Evolutionary conservation across 2,888 invertebrate species (phyloP).

Genomic region (Mantis religiosa): DNA sequence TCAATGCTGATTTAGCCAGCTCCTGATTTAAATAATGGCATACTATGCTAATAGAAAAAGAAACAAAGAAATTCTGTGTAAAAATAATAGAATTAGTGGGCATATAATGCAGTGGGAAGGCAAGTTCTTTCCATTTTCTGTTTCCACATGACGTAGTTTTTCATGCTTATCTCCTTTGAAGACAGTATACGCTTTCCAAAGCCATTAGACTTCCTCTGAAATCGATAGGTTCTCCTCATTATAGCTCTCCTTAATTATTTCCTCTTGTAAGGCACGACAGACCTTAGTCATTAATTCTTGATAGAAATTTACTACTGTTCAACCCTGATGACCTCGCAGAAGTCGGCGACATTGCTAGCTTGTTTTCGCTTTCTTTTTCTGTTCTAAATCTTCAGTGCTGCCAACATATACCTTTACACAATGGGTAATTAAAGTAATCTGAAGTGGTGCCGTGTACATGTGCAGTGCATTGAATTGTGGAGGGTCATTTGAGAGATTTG

Average conservation of each 20-base stretch:
- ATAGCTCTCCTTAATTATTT: neutral
- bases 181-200: neutral
- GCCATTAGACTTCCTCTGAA: neutral
- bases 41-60: neutral
- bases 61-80: neutral
- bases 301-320: neutral
- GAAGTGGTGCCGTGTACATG: too few relatives aligned
- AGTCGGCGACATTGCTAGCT: neutral
- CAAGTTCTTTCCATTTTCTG: neutral
- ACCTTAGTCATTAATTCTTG: neutral
- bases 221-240: neutral
- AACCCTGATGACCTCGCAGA: neutral
- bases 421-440: too few relatives aligned
- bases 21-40: neutral
- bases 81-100: neutral
- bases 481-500: too few relatives aligned
- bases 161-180: neutral
- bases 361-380: neutral
- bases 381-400: neutral
- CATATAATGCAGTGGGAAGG: neutral
- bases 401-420: neutral
- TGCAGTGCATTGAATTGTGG: too few relatives aligned
- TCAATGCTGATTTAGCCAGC: neutral
- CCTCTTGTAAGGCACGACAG: neutral
- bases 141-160: neutral